These are phyloP conservation scores for Oscheius onirici DNA, from an alignment of 2,888 invertebrate species.

Conservation along the genomic window DNA sequence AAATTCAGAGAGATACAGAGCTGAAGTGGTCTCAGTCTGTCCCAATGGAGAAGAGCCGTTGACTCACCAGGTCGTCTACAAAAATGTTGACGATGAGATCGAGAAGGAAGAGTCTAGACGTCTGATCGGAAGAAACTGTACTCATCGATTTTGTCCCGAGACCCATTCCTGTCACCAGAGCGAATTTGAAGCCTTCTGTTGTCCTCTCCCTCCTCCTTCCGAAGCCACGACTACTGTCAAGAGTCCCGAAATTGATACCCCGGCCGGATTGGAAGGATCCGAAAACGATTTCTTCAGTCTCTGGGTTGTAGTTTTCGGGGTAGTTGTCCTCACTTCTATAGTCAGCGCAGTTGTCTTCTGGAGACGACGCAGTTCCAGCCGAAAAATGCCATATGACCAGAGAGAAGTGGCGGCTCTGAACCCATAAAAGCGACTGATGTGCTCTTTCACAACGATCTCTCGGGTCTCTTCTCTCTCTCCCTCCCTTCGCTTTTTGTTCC, in stretches of 20 bases:
- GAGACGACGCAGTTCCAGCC: not conserved
- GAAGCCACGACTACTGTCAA: not conserved
- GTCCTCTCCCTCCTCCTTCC: slow-evolving; percentile 2
- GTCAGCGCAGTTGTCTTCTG: not conserved
- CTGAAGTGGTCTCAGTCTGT: slow-evolving; percentile 4
- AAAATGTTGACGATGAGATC: slow-evolving; percentile 25
- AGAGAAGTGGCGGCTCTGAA: slow-evolving; percentile 25
- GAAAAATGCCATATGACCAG: slow-evolving; percentile 9
- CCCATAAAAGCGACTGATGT: slow-evolving; percentile 11
- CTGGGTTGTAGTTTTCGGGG: slow-evolving; percentile 2
- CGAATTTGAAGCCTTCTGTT: slow-evolving; percentile 33
- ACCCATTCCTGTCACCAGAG: slow-evolving; percentile 24
- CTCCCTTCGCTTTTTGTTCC: not conserved
- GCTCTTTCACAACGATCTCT: slow-evolving; percentile 8
- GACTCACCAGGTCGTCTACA: slow-evolving; percentile 8
- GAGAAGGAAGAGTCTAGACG: slow-evolving; percentile 20
- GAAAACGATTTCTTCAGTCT: not conserved
- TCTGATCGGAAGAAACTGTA: slow-evolving; percentile 27
- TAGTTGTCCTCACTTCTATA: not conserved
- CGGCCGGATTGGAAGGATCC: slow-evolving; percentile 8
- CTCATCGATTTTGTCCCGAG: slow-evolving; percentile 23
- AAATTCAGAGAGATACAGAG: slow-evolving; percentile 17
- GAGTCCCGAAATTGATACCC: not conserved
- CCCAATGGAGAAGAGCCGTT: slow-evolving; percentile 17
- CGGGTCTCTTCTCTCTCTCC: slow-evolving; percentile 4